Percentiles rank a stretch among this genome's conserved stretches.
Conservation (phyloP, 2,888 invertebrate species). For the Ctena decussata region DNA sequence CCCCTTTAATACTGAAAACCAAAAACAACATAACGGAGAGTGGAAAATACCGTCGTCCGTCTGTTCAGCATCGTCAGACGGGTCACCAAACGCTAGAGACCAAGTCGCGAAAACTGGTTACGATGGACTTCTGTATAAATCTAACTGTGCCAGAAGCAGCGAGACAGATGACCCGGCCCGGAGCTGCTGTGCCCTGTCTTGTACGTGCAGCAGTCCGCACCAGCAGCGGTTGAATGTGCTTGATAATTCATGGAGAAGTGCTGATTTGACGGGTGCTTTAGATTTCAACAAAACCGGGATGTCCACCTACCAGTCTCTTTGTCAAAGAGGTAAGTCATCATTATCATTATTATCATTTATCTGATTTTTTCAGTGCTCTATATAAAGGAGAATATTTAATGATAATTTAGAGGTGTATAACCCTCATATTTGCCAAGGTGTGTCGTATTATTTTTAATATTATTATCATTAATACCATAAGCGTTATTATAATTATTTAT, state of each 20-base stretch:
- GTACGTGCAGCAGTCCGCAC: constrained; percentile 76
- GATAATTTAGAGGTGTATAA: too few relatives aligned
- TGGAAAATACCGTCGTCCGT: constrained; percentile 79
- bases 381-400: too few relatives aligned
- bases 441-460: neutral
- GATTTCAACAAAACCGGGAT: constrained; percentile 80
- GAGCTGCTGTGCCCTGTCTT: constrained; percentile 81
- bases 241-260: constrained; percentile 78
- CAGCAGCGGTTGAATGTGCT: constrained; percentile 76
- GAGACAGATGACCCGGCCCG: constrained; percentile 75
- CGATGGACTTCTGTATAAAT: constrained; percentile 77
- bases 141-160: constrained; percentile 67
- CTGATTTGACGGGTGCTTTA: constrained; percentile 74
- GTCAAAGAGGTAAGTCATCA: constrained; percentile 75
- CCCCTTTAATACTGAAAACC: constrained; percentile 78
- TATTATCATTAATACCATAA: neutral
- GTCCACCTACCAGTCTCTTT: constrained; percentile 77
- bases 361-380: too few relatives aligned
- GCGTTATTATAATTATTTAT: neutral
- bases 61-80: constrained; percentile 71
- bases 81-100: constrained; percentile 66
- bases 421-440: too few relatives aligned
- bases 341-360: too few relatives aligned
- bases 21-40: constrained; percentile 77
- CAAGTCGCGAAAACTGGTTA: constrained; percentile 74